Evolutionary conservation across 2,888 invertebrate species (phyloP).

Genomic region (Archips xylosteana): DNA sequence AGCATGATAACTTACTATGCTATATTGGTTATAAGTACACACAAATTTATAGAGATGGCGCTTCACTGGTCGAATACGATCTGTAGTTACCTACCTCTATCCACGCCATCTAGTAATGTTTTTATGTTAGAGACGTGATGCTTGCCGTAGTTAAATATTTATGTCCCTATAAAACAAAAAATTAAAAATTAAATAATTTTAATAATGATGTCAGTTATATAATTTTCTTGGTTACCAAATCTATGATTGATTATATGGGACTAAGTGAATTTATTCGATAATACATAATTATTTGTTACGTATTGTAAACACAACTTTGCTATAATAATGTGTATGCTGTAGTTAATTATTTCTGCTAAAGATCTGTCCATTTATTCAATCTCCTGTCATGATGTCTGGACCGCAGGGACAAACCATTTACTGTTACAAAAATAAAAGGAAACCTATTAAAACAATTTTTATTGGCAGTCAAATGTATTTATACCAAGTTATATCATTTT

Average conservation of each 20-base stretch:
- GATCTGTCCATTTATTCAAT: neutral
- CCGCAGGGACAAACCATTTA: neutral
- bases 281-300: too few relatives aligned
- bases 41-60: slow-evolving; percentile 18
- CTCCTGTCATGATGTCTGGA: neutral
- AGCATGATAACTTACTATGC: neutral
- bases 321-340: too few relatives aligned
- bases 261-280: too few relatives aligned
- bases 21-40: neutral
- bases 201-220: too few relatives aligned
- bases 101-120: neutral
- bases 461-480: slow-evolving; percentile 11
- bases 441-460: slow-evolving; percentile 3
- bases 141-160: too few relatives aligned
- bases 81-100: neutral
- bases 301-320: too few relatives aligned
- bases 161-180: too few relatives aligned
- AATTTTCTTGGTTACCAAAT: too few relatives aligned
- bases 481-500: neutral
- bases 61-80: neutral
- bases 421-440: neutral
- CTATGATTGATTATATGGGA: too few relatives aligned
- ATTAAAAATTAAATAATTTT: too few relatives aligned
- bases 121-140: neutral
- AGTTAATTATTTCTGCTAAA: too few relatives aligned